Evolutionary conservation across 92 coral and sea anemone genomes (phyloP).

Genomic region (Galaxea fascicularis): DNA sequence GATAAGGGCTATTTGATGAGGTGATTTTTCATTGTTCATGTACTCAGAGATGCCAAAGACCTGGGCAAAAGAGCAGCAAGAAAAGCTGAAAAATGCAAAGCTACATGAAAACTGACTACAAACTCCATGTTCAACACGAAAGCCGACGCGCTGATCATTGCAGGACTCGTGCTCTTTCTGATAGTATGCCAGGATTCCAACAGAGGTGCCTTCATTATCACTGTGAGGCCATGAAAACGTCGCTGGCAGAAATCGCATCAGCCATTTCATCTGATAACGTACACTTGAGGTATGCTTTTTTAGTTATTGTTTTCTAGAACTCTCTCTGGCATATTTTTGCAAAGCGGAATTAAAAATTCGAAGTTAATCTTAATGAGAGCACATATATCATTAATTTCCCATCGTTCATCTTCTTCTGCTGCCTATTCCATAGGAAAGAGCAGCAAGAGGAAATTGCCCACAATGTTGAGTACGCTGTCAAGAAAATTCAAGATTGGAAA

Average conservation of each 20-base stretch:
- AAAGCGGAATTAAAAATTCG: neutral
- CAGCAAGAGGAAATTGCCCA: neutral
- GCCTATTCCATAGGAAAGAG: neutral
- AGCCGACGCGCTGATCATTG: constrained; percentile 36
- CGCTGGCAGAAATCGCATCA: constrained; percentile 13
- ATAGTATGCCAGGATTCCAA: constrained; percentile 17
- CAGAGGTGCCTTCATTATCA: constrained; percentile 24
- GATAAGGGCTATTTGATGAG: neutral
- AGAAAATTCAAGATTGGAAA: constrained; percentile 8
- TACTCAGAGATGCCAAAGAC: constrained; percentile 14
- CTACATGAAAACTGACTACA: constrained; percentile 37
- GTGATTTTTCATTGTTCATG: neutral
- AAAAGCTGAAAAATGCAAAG: constrained; percentile 18
- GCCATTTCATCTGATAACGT: constrained; percentile 1
- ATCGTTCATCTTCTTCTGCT: neutral
- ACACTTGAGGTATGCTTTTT: constrained; percentile 26
- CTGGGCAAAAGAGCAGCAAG: constrained; percentile 23
- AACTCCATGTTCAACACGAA: constrained; percentile 19
- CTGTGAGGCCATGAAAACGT: constrained; percentile 25
- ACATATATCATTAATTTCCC: neutral
- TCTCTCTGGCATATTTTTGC: neutral
- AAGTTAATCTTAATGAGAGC: neutral
- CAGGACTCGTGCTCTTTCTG: constrained; percentile 16
- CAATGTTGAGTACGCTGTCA: neutral
- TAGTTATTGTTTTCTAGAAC: neutral